Evolutionary conservation across 2,888 invertebrate species (phyloP).

Genomic region (Cephus rjabovi): DNA sequence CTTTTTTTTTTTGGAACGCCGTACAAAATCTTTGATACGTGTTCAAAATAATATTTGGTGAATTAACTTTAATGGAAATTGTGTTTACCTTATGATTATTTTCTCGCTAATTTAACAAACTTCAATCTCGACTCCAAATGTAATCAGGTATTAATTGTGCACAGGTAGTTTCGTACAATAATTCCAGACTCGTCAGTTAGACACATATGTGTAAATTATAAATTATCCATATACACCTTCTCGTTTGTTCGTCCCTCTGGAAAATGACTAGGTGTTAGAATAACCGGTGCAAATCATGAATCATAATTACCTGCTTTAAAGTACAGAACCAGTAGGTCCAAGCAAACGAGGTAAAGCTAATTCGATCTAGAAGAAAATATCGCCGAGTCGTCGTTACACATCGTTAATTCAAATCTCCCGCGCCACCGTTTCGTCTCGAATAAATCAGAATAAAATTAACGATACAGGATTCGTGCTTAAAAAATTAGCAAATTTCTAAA

Average conservation of each 20-base stretch:
- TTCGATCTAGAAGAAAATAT: not conserved
- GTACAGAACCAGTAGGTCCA: conserved; percentile 3
- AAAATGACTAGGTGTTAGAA: conserved; percentile 30
- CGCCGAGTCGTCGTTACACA: not conserved
- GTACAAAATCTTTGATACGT: not conserved
- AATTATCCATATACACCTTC: conserved; percentile 40
- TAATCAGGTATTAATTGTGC: not conserved
- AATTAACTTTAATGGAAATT: not conserved
- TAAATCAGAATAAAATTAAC: not conserved
- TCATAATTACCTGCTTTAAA: conserved; percentile 52
- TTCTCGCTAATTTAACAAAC: not conserved
- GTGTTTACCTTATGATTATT: not conserved
- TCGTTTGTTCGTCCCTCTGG: conserved; percentile 45
- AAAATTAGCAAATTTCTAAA: not conserved
- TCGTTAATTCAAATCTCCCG: not conserved
- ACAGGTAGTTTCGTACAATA: not conserved
- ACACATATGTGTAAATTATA: conserved; percentile 39
- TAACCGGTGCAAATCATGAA: conserved; percentile 52
- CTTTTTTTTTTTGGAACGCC: not conserved
- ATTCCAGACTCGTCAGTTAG: not conserved
- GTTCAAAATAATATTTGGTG: not conserved
- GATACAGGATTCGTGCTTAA: not conserved
- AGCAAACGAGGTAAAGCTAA: not conserved
- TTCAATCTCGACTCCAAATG: not conserved
- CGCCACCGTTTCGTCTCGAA: not conserved